Evolutionary conservation across 2,113 vertebrate genomes (phyloP), one percentile per base, ranked within the genome.

Genomic region (Takifugu flavidus): DNA sequence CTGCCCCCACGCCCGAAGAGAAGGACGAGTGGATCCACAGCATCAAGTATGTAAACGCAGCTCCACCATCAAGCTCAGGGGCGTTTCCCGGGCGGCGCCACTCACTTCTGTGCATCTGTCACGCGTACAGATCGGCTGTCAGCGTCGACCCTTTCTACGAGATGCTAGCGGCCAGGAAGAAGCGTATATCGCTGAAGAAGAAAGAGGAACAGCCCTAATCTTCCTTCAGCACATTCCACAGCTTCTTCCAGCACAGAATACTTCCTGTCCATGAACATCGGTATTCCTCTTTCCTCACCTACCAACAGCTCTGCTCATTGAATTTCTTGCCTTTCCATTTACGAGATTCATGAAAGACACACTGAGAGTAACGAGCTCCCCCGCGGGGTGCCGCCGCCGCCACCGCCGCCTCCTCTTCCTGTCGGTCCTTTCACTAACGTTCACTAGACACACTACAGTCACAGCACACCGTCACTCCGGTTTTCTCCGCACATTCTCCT

Each of bases 21-120:
- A 96, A 95, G 84, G 95, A 95, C 0, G 94, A 95, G 69, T 96
- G 95, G 95, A 96, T 96, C 82, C 95, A 96, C 85, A 94, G 92
- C 85, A 96, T 96, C 83, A 93, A 94, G 95, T 96, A 87, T 39
- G 78, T 69, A 20, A 20, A 20, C 20, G 20, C 20, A 20, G 20
- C 20, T 20, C 20, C 20, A 20, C 20, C 20, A 20, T 20, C 20
- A 20, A 20, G 20, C 20, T 20, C 20, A 20, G 20, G 20, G 20
- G 20, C 20, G 20, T 20, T 1, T 20, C 20, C 1, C 20, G 20
- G 20, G 20, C 20, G 20, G 20, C 20, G 13, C 20, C 1, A 12
- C 51, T 3, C 13, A 26, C 11, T 20, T 0, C 29, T 47, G 64
- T 77, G 45, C 82, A 13, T 78, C 56, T 58, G 50, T 80, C 55